Base-by-base conservation (phyloP, 2,113 vertebrate species). In the Rhegmatorhina hoffmannsi region DNA sequence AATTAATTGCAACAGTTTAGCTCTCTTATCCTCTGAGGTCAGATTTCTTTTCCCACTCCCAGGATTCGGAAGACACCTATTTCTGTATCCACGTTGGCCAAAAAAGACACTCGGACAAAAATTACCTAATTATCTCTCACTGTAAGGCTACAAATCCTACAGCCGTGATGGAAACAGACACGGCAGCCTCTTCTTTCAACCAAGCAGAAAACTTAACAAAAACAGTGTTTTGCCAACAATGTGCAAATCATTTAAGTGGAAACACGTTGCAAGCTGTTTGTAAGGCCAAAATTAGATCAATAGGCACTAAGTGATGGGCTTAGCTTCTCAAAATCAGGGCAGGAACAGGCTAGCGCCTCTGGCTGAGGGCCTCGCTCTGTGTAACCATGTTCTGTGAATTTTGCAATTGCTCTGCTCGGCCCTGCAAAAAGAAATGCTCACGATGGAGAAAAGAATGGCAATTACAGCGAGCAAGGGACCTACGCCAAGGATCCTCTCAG, bases 1-100 rank as follows among this genome's bases (percentile, higher is more conserved):
- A 89, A 85, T 91, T 80, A 58, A 77, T 59, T 62, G 44, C 73
- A 88, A 74, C 72, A 88, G 72, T 47, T 75, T 33, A 68, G 84
- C 33, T 66, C 25, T 60, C 31, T 55, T 60, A 47, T 23, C 38
- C 80, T 59, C 19, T 0, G 69, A 29, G 81, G 58, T 73, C 87
- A 87, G 49, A 72, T 89, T 87, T 70, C 34, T 3, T 28, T 75
- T 55, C 87, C 69, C 62, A 23, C 47, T 91, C 74, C 52, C 5
- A 36, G 36, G 77, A 87, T 60, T 43, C 52, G 29, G 53, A 64
- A 79, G 56, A 82, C 11, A 53, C 12, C 7, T 76, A 44, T 20
- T 23, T 21, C 10, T 1, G 10, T 13, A 44, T 7, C 78, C 38
- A 17, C 8, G 34, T 15, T 49, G 72, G 58, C 62, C 33, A 8